Conservation (phyloP, 2,113 vertebrate genomes). For the Phrynosoma platyrhinos region DNA sequence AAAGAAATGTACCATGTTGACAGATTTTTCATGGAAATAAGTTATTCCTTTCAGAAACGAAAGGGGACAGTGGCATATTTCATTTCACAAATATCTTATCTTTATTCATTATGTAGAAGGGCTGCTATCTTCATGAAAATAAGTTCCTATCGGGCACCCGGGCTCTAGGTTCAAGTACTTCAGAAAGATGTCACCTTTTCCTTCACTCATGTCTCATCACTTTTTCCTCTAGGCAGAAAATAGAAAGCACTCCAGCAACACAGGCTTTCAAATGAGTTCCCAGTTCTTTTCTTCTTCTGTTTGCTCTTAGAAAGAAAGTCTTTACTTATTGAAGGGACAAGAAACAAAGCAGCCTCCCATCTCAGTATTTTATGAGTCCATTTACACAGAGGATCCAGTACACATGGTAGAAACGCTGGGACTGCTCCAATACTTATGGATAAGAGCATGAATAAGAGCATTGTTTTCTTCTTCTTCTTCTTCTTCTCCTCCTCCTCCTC, state of each 20-base stretch:
- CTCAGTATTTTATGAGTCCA: neutral
- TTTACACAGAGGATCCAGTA: neutral
- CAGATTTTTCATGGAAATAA: slow-evolving; percentile 54
- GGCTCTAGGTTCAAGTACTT: slow-evolving; percentile 35
- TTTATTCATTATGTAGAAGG: slow-evolving; percentile 64
- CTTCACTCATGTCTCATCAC: slow-evolving; percentile 7
- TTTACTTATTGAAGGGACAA: slow-evolving; percentile 16
- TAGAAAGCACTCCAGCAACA: slow-evolving; percentile 1
- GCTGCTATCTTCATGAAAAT: slow-evolving; percentile 45
- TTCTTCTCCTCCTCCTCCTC: neutral
- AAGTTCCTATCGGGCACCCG: slow-evolving; percentile 24
- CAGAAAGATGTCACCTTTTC: slow-evolving; percentile 21
- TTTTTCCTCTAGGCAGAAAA: slow-evolving; percentile 32
- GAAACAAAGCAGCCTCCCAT: neutral
- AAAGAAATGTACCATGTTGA: slow-evolving; percentile 58
- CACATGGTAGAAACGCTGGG: too few relatives aligned
- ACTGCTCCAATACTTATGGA: too few relatives aligned
- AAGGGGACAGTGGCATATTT: slow-evolving; percentile 46
- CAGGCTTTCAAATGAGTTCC: slow-evolving; percentile 8
- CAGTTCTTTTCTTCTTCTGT: neutral
- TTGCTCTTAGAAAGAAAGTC: neutral
- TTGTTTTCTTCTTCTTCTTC: neutral
- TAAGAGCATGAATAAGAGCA: neutral
- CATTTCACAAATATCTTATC: slow-evolving; percentile 63
- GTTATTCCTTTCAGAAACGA: slow-evolving; percentile 43